Conservation (phyloP, 2,888 invertebrate species). For the Ennomos erosarius region DNA sequence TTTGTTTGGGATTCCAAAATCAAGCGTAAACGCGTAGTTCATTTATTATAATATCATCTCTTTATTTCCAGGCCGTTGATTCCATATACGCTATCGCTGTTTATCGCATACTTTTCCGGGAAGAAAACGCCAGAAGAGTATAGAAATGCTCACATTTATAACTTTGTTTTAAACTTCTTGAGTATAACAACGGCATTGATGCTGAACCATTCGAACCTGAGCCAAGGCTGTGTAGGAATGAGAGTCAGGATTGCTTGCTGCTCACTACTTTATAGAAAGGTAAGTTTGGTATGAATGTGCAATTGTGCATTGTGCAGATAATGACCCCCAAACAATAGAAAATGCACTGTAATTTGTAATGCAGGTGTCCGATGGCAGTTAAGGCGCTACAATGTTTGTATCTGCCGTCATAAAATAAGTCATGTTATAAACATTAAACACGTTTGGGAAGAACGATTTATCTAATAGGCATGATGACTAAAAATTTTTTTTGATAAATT, state of each 20-base stretch:
- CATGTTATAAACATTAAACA: too few species aligned
- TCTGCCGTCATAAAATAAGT: too few species aligned
- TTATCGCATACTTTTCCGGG: conserved; percentile 87
- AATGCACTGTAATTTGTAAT: too few species aligned
- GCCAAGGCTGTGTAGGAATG: conserved; percentile 89
- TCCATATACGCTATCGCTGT: conserved; percentile 86
- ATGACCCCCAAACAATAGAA: too few species aligned
- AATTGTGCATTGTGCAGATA: too few species aligned
- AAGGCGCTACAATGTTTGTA: not conserved
- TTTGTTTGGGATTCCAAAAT: too few species aligned
- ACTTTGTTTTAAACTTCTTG: conserved; percentile 85
- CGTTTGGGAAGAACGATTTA: not conserved
- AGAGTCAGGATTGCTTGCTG: conserved; percentile 91
- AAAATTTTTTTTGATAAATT: too few species aligned
- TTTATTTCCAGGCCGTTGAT: conserved; percentile 85
- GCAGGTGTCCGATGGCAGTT: too few species aligned
- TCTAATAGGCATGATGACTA: too few species aligned
- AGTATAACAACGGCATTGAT: conserved; percentile 85
- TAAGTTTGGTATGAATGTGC: conserved; percentile 67
- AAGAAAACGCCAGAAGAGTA: conserved; percentile 74
- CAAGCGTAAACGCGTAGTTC: too few species aligned
- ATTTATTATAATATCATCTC: not conserved
- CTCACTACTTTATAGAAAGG: conserved; percentile 94
- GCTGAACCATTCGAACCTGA: conserved; percentile 87
- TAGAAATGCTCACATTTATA: conserved; percentile 88